A percentile compares a stretch with the other conserved stretches of the same genome.
phyloP scores from a whole-genome alignment of 2,888 invertebrate species.

The Agrypnus murinus region DNA sequence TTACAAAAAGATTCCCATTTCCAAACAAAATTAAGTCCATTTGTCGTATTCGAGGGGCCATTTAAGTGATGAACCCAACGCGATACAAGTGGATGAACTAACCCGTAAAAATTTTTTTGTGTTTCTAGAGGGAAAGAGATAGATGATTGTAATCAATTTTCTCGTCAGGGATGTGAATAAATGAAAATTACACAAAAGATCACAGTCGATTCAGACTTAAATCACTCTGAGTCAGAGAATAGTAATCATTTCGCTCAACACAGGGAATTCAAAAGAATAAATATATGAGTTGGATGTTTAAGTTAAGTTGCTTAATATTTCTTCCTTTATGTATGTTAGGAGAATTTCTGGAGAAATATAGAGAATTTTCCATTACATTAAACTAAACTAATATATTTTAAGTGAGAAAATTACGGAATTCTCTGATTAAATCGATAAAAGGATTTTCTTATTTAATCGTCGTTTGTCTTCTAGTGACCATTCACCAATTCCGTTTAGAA shows the following conservation, averaged over 20 bases:
- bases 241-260: conserved; percentile 6
- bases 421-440: too few species aligned
- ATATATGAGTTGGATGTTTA: background rate
- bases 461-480: too few species aligned
- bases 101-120: conserved; percentile 25
- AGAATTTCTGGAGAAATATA: too few species aligned
- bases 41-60: conserved; percentile 19
- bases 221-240: conserved; percentile 5
- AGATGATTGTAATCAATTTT: conserved; percentile 34
- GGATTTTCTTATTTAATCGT: too few species aligned
- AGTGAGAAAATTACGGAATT: too few species aligned
- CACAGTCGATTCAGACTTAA: conserved; percentile 28
- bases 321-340: background rate
- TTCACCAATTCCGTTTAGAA: too few species aligned
- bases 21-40: conserved; percentile 20
- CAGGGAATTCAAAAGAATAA: background rate
- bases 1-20: conserved; percentile 13
- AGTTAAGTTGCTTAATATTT: background rate
- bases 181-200: conserved; percentile 40
- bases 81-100: conserved; percentile 23
- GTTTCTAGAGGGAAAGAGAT: conserved; percentile 25
- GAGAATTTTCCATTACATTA: too few species aligned
- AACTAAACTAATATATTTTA: too few species aligned
- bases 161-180: conserved; percentile 24
- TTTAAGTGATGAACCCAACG: conserved; percentile 24